These are phyloP conservation scores for Parapristionchus giblindavisi DNA, from an alignment of 2,888 invertebrate genomes.

Conservation along the genomic window DNA sequence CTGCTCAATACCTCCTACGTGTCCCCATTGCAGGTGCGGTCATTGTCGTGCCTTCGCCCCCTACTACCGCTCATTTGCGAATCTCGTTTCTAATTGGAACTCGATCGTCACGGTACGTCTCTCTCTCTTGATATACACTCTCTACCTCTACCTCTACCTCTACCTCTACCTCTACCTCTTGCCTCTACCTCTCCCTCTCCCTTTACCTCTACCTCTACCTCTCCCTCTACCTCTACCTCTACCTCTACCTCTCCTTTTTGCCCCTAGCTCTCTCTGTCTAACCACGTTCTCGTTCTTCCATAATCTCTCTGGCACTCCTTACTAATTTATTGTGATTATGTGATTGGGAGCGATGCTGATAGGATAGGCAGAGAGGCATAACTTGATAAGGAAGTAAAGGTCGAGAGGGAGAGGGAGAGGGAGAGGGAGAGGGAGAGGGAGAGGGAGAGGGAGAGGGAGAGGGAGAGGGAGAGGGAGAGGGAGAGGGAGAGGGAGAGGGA, in stretches of 20 bases:
- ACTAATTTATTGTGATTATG: too few relatives aligned
- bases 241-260: too few relatives aligned
- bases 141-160: slow-evolving; percentile 2
- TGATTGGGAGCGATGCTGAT: too few relatives aligned
- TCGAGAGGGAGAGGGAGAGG: too few relatives aligned
- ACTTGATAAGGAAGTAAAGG: too few relatives aligned
- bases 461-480: background rate
- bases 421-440: too few relatives aligned
- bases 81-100: slow-evolving; percentile 63
- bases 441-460: background rate
- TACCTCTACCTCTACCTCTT: background rate
- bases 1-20: too few relatives aligned
- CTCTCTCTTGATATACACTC: too few relatives aligned
- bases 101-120: slow-evolving; percentile 44
- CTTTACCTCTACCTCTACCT: background rate
- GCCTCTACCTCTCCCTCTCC: background rate
- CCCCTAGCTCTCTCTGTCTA: too few relatives aligned
- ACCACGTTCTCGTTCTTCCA: too few relatives aligned
- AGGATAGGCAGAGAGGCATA: too few relatives aligned
- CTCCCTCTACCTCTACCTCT: background rate
- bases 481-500: slow-evolving; percentile 16
- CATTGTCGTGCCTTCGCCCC: slow-evolving; percentile 91
- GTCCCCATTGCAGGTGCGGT: slow-evolving; percentile 77
- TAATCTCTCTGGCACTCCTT: too few relatives aligned
- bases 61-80: slow-evolving; percentile 82